These are phyloP conservation scores for Apocrypta bakeri DNA, from an alignment of 1,140 invertebrate species.

Conservation along the genomic window DNA sequence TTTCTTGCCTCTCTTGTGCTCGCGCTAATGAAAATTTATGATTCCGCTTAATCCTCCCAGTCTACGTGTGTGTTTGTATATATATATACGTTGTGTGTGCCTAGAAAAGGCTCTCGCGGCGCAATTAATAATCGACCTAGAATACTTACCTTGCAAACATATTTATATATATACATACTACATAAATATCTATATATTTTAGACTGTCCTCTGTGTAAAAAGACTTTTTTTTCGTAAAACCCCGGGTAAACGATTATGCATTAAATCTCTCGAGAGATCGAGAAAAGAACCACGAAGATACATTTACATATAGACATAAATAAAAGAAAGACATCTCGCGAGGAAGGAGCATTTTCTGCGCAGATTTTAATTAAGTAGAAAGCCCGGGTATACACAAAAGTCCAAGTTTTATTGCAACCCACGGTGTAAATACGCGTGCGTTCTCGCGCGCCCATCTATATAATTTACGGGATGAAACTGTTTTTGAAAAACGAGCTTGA, in stretches of 20 bases:
- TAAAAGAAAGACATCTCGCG: not conserved
- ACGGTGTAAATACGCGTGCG: constrained; percentile 30
- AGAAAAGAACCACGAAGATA: no score
- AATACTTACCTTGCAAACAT: not conserved
- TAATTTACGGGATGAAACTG: constrained; percentile 43
- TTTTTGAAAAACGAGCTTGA: constrained; percentile 37
- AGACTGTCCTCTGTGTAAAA: no score
- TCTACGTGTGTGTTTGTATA: no score
- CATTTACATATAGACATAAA: not conserved
- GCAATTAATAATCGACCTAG: constrained; percentile 1
- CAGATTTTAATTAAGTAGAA: constrained; percentile 51
- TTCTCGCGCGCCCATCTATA: not conserved
- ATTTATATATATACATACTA: not conserved
- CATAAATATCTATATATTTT: no score
- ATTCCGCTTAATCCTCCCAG: not conserved
- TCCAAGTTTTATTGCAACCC: constrained; percentile 28
- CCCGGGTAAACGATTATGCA: no score
- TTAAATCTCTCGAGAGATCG: no score
- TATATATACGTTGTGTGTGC: no score
- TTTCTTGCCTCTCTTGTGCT: not conserved
- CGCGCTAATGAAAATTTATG: not conserved
- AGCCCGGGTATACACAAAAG: constrained; percentile 7
- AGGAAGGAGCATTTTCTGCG: constrained; percentile 31
- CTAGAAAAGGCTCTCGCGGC: not conserved
- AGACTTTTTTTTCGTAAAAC: no score